Conservation (phyloP, 2,888 invertebrate genomes). For the Leptopterna dolabrata region DNA sequence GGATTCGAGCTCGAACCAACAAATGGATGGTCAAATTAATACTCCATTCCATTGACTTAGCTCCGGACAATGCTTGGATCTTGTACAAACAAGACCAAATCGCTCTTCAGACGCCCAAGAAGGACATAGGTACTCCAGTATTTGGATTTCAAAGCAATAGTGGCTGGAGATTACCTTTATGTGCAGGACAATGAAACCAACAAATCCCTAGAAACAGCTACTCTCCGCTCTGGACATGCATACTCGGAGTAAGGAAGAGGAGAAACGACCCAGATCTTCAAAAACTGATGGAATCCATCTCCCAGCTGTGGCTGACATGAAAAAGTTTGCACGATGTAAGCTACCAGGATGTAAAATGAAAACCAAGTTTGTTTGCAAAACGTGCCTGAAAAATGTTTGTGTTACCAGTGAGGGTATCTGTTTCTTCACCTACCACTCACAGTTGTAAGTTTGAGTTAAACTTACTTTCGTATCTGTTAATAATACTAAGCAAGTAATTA, state of each 20-base stretch:
- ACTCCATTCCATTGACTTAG: conserved; percentile 1
- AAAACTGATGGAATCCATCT: conserved; percentile 8
- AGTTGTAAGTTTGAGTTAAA: too few species aligned
- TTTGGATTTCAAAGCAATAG: conserved; percentile 30
- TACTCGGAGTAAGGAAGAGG: background rate
- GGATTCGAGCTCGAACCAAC: conserved; percentile 28
- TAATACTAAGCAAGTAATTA: too few species aligned
- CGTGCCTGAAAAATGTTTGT: background rate
- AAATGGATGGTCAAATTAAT: too few species aligned
- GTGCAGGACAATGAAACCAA: too few species aligned
- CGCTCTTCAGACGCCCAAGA: too few species aligned
- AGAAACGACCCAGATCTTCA: background rate
- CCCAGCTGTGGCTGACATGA: too few species aligned
- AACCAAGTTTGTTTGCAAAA: conserved; percentile 19
- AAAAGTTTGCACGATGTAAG: conserved; percentile 8
- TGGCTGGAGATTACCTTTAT: background rate
- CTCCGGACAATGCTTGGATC: conserved; percentile 4
- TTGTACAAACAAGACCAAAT: background rate
- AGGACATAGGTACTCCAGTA: background rate
- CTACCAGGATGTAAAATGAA: conserved; percentile 8
- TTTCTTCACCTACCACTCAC: background rate
- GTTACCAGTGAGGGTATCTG: background rate
- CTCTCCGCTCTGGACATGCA: conserved; percentile 33
- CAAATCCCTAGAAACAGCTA: background rate
- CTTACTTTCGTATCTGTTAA: too few species aligned